phyloP scores from a whole-genome alignment of 1,140 invertebrate species.

The Nasonia longicornis region DNA sequence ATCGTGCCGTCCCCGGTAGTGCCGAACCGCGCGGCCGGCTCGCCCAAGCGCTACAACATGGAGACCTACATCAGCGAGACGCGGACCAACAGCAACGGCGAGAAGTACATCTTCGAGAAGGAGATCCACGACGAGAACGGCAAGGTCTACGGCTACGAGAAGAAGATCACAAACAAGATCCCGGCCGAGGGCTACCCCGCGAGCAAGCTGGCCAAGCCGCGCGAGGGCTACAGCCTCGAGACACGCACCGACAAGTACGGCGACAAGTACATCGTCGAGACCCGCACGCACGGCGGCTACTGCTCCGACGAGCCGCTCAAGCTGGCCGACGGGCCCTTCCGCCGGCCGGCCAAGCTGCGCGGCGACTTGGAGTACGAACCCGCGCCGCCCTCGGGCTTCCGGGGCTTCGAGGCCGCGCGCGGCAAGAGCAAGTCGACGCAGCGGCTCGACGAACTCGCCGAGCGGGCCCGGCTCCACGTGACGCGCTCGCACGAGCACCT shows the following conservation, averaged over 20 bases:
- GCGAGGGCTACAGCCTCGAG: conserved; percentile 70
- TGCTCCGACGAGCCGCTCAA: conserved; percentile 56
- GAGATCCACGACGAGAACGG: conserved; percentile 65
- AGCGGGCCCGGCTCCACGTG: conserved; percentile 56
- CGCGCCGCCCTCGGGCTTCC: too few relatives aligned
- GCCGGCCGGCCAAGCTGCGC: too few relatives aligned
- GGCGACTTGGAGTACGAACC: too few relatives aligned
- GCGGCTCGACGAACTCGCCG: conserved; percentile 60
- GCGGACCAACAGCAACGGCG: conserved; percentile 65
- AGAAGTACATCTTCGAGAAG: conserved; percentile 66
- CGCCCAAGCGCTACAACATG: conserved; percentile 63
- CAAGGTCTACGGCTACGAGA: conserved; percentile 65
- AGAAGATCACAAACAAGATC: conserved; percentile 65
- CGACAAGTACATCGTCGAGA: conserved; percentile 72
- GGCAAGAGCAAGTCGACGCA: conserved; percentile 66
- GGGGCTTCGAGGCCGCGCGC: conserved; percentile 53
- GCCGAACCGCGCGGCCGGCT: conserved; percentile 57
- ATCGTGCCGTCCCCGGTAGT: conserved; percentile 66
- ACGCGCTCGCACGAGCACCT: conserved; percentile 65
- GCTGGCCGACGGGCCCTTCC: conserved; percentile 35
- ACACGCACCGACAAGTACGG: conserved; percentile 69
- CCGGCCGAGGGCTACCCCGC: conserved; percentile 53
- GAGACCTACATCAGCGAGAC: conserved; percentile 68
- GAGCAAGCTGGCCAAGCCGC: conserved; percentile 45
- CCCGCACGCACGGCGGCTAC: conserved; percentile 62